These are phyloP conservation scores for Characodon lateralis DNA, from an alignment of 2,797 vertebrate species.

Conservation along the genomic window DNA sequence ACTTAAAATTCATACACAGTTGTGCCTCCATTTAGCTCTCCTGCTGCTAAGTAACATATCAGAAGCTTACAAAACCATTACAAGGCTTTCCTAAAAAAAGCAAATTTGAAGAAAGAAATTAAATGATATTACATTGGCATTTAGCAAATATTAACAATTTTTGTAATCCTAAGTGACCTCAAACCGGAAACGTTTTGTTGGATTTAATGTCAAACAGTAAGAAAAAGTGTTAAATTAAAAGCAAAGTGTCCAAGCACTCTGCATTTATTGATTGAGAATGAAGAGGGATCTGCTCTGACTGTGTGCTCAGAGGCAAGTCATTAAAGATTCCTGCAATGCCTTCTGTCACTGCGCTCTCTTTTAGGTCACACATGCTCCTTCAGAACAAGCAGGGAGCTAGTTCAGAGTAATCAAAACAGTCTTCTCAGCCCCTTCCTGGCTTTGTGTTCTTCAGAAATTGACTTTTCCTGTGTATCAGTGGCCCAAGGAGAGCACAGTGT, in stretches of 20 bases:
- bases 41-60: neutral
- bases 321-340: slow-evolving; percentile 76
- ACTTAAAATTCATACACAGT: no score
- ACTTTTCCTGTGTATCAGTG: slow-evolving; percentile 68
- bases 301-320: slow-evolving; percentile 61
- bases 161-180: neutral
- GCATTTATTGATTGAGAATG: neutral
- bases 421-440: slow-evolving; percentile 76
- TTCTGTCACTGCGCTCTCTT: slow-evolving; percentile 71
- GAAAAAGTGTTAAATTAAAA: slow-evolving; percentile 8
- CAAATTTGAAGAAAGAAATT: neutral
- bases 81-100: neutral
- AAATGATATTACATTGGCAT: neutral
- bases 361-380: slow-evolving; percentile 63
- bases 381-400: slow-evolving; percentile 58
- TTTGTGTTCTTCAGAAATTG: slow-evolving; percentile 72
- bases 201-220: neutral
- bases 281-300: slow-evolving; percentile 42
- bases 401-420: slow-evolving; percentile 66
- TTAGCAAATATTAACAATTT: neutral
- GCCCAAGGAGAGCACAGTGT: slow-evolving; percentile 53
- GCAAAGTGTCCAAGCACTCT: neutral
- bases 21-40: no score
- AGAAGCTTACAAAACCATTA: neutral
- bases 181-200: neutral